Base-by-base conservation (phyloP, 2,113 vertebrate species). In the Accipiter cooperii region DNA sequence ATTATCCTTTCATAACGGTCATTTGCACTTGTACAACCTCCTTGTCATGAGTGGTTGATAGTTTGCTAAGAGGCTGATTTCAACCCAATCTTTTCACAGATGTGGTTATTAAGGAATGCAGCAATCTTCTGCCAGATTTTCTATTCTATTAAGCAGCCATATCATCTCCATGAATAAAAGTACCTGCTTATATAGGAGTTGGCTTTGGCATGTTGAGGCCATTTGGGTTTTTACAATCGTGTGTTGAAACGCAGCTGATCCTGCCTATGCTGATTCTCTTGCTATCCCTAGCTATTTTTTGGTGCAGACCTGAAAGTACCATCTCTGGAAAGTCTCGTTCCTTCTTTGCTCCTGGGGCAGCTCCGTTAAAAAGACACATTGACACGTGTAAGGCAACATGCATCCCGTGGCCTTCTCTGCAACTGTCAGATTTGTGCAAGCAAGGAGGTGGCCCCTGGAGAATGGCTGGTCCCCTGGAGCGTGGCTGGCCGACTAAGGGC, bases 401-500 rank as follows among this genome's bases (percentile, higher is more conserved):
- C 5, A n/a, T 65, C 25, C 51, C 0, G 1, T 1, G 5, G 44
- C 42, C 29, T 55, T 36, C 57, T 85, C 40, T 68, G 52, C 42
- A 66, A 17, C 40, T 3, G 2, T 71, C 33, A 46, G 42, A 17
- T 64, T 25, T 90, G 65, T 46, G 24, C 65, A 64, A 55, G 25
- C 47, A 29, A 33, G 54, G 33, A 55, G 10, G 14, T 49, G n/a
- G 29, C 42, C 9, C 19, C 13, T 10, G 36, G 24, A 38, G 47
- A 46, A 29, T 0, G 3, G 40, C 64, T 51, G 76, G 12, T 40
- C 46, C 19, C 64, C 15, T 6, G 13, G 7, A 7, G 49, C 26
- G 5, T 0, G 0, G 10, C 66, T 69, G 64, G 11, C 28, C 1
- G 2, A 3, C 13, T 29, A 33, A 70, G 18, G 65, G 40, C 0